phyloP scores from a whole-genome alignment of 1,140 invertebrate genomes.

The Laupala kohalensis region DNA sequence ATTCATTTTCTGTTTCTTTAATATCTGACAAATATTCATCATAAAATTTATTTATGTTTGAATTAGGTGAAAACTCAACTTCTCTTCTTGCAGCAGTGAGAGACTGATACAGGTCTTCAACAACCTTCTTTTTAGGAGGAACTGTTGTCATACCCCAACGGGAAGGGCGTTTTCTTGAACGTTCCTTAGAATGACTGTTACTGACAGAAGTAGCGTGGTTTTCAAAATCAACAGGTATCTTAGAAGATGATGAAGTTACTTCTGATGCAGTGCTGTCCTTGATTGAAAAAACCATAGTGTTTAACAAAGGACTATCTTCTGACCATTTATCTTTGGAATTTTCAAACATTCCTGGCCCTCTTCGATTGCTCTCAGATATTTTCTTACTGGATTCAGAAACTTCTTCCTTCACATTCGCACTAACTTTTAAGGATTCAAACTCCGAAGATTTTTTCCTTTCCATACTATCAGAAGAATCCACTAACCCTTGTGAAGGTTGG shows the following conservation, averaged over 20 bases:
- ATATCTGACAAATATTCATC: neutral
- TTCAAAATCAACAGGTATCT: neutral
- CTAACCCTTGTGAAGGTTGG: neutral
- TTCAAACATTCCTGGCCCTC: neutral
- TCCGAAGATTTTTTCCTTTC: no score
- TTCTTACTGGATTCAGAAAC: neutral
- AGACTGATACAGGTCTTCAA: neutral
- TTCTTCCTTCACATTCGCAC: no score
- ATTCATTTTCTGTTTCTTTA: neutral
- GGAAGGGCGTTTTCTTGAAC: conserved; percentile 8
- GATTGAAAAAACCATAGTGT: no score
- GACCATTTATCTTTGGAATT: neutral
- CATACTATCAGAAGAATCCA: neutral
- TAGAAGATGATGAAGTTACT: neutral
- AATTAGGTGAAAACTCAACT: neutral
- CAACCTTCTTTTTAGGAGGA: conserved; percentile 1
- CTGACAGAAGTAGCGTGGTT: neutral
- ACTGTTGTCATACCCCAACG: conserved; percentile 12
- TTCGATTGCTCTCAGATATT: neutral
- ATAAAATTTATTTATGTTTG: neutral
- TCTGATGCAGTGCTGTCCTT: no score
- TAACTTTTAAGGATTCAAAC: no score
- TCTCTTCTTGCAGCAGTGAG: neutral
- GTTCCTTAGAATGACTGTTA: conserved; percentile 1
- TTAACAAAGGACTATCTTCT: no score